Evolutionary conservation across 1,140 invertebrate genomes (phyloP), one percentile per base, ranked within the genome.

Genomic region (Helicoverpa zea): DNA sequence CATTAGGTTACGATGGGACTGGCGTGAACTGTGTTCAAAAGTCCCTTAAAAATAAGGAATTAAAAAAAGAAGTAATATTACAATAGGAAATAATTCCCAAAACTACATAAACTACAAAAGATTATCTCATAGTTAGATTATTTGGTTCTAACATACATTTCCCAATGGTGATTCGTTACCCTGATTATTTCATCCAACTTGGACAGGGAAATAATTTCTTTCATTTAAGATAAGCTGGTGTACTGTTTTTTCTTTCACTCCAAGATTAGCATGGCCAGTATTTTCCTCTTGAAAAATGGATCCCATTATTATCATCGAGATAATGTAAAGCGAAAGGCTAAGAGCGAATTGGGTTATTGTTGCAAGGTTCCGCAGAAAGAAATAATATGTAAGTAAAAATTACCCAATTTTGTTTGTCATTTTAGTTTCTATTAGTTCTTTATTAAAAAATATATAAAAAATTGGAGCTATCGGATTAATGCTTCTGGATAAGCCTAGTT

Each of bases 271-370:
- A 77, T 77, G 29, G 61, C 23, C 75, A 49, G 47, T 66, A 77
- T 77, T 77, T 77, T 64, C 47, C 43, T 61, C 49, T 3, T 54
- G 49, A 77, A 66, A 77, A 77, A 77, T 51, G 14, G 47, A 64
- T 18, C 47, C 74, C 58, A 64, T 54, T 77, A 66, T 77, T 77
- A 77, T 77, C 29, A 77, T 77, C 75, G 49, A 66, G 75, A 77
- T 77, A 66, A 77, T 77, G 43, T 51, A 35, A 52, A 77, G 47
- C 0, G 23, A 23, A 23, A 43, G 35, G 35, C 5, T 9, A 43
- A 43, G 35, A 43, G 35, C 5, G 35, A 43, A 43, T 9, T 5
- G 9, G 35, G 7, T 1, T 9, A 1, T 7, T 9, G 35, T 0
- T 43, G 4, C 7, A 43, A 9, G 35, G 5, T 43, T 43, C 35